Evolutionary conservation across 2,888 invertebrate species (phyloP), one percentile per base, ranked within the genome.

Genomic region (Tetheella fluctuosa): DNA sequence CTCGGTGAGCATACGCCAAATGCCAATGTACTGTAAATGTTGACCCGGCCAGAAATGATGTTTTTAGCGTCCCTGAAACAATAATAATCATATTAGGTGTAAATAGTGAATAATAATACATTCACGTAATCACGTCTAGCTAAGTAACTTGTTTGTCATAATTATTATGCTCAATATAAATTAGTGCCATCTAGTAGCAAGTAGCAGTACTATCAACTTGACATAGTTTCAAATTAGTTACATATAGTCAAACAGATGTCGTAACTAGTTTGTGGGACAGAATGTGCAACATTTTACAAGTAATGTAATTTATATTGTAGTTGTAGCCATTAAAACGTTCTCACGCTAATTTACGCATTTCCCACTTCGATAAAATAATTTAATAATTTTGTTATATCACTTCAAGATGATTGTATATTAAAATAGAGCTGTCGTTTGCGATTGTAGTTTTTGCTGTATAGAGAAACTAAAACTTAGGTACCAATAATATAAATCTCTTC

Each of bases 1-100:
- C 91, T 93, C 95, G 94, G 83, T 99, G 98, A 6, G 98, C 97
- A 90, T 98, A 98, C 13, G 98, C 97, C 77, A 98, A 94, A 89
- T 98, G 98, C 98, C 98, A 99, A 65, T 97, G 96, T 57, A 98
- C 96, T 88, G 97, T 98, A 80, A 99, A 96, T 66, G 95, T 95
- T 65, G 97, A 96, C 59, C 98, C 98, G 20, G 97, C 95, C 65
- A 96, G 85, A 76, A 98, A 93, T 23, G 97, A 95, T 39, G 98
- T 98, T 85, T 95, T 95, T 78, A 96, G 94, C 76, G 95, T 94
- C 71, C 97, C 98, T 97, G 95, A 34, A 91, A 90, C 70, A 80
- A 84, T 62, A 52, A 42, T 42, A 1, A 13, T 25, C 5, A 23
- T 52, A 23, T 62, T 54, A 37, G 2, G 13, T 13, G 6, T 37